These are phyloP conservation scores for Drosophila helvetica DNA, from an alignment of 2,888 invertebrate genomes.

Conservation along the genomic window DNA sequence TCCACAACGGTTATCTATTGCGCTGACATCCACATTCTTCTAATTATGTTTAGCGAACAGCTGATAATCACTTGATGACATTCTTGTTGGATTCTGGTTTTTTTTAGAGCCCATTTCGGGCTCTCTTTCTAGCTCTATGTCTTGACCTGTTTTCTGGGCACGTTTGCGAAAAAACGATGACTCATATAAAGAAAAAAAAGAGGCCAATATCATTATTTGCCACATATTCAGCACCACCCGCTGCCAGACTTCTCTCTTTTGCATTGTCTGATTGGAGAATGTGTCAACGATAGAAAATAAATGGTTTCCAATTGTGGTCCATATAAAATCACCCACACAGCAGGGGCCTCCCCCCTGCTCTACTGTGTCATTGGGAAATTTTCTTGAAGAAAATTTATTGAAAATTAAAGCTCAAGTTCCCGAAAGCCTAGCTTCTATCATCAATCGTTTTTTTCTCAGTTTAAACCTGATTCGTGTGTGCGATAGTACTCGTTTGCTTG, in stretches of 20 bases:
- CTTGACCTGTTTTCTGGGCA: slow-evolving; percentile 62
- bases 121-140: slow-evolving; percentile 13
- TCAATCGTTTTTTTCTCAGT: background rate
- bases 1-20: too few relatives aligned
- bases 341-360: background rate
- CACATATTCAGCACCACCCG: slow-evolving; percentile 20
- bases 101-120: slow-evolving; percentile 1
- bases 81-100: slow-evolving; percentile 38
- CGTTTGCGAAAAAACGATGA: slow-evolving; percentile 58
- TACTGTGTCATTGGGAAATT: background rate
- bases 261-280: slow-evolving; percentile 12
- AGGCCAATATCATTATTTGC: slow-evolving; percentile 23
- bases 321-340: background rate
- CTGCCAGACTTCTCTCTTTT: slow-evolving; percentile 2
- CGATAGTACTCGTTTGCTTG: background rate
- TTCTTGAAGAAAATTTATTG: background rate
- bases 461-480: slow-evolving; percentile 11
- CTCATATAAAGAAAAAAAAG: slow-evolving; percentile 47
- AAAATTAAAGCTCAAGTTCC: background rate
- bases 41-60: background rate
- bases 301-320: slow-evolving; percentile 12
- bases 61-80: slow-evolving; percentile 11
- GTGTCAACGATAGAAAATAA: slow-evolving; percentile 24
- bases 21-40: too few relatives aligned
- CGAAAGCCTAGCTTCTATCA: background rate